Percentiles rank a stretch among this genome's conserved stretches.
Evolutionary conservation across 2,113 vertebrate species (phyloP).

Genomic region (Actenoides lindsayi): DNA sequence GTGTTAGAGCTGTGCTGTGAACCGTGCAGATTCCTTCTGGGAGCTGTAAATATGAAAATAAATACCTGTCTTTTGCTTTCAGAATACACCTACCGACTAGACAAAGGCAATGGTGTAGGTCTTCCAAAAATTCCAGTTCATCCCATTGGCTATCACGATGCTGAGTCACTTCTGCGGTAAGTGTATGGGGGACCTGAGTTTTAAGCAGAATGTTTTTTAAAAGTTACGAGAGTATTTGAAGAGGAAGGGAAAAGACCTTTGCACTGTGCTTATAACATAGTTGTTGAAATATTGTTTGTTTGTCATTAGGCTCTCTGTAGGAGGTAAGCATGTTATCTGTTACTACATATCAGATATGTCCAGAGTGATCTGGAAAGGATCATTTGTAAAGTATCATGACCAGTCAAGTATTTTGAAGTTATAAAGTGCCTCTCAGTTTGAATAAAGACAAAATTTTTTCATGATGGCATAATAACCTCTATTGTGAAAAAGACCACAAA

Average conservation of each 20-base stretch:
- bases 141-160: constrained; percentile 91
- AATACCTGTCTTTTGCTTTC: background rate
- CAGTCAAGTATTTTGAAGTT: background rate
- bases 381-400: background rate
- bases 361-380: background rate
- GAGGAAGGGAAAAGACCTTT: background rate
- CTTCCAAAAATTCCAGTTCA: constrained; percentile 93
- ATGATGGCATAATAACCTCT: background rate
- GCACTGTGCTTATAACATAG: background rate
- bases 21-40: background rate
- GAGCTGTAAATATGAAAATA: background rate
- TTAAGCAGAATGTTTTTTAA: background rate
- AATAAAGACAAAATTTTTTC: background rate
- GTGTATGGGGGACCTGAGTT: background rate
- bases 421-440: background rate
- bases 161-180: constrained; percentile 85
- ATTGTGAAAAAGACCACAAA: background rate
- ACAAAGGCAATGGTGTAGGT: constrained; percentile 78
- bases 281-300: background rate
- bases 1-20: background rate
- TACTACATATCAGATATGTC: background rate
- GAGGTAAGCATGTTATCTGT: background rate
- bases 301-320: background rate
- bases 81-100: constrained; percentile 87
- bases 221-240: background rate